Base-by-base conservation (phyloP, 2,888 invertebrate species). In the Rhogogaster chlorosoma region DNA sequence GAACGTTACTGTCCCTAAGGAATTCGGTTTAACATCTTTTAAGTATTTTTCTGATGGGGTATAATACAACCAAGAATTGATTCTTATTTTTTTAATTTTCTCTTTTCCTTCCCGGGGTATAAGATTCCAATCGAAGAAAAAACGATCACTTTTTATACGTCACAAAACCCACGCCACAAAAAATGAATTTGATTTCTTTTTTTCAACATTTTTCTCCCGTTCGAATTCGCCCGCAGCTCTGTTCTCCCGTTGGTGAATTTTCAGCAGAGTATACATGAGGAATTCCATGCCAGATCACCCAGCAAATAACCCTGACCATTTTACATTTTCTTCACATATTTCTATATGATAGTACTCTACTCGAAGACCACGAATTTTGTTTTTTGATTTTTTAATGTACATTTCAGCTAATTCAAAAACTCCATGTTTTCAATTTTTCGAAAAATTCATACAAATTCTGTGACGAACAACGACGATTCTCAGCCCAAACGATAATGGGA, bases 61-160 rank as follows among this genome's bases (percentile, higher is more conserved):
- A n/a, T n/a, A 67, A 67, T 67, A 26, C 29, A 12, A 29, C 12
- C n/a, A 42, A 73, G 42, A n/a, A 38, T 22, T 36, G 10, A 7
- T 36, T 73, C 42, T 3, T 15, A n/a, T 38, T 73, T 38, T 64
- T 64, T 26, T 67, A 15, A 7, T 32, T 67, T 53, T n/a, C n/a
- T n/a, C 6, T n/a, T n/a, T n/a, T 53, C 38, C 22, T 73, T 73
- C 22, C 10, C 29, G 3, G 15, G n/a, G 64, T 64, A n/a, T n/a
- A 29, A 71, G 22, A 4, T 38, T 71, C n/a, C 36, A 73, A 73
- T 73, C 38, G 22, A 38, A 73, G 71, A 12, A 38, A 9, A 22
- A 73, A 38, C 38, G 42, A 73, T 73, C 42, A 73, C 22, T 42
- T 73, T 73, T 38, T 42, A 26, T 67, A 67, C 67, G 26, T 67